Base-by-base conservation (phyloP, 2,888 invertebrate genomes). In the Drosophila falleni region DNA sequence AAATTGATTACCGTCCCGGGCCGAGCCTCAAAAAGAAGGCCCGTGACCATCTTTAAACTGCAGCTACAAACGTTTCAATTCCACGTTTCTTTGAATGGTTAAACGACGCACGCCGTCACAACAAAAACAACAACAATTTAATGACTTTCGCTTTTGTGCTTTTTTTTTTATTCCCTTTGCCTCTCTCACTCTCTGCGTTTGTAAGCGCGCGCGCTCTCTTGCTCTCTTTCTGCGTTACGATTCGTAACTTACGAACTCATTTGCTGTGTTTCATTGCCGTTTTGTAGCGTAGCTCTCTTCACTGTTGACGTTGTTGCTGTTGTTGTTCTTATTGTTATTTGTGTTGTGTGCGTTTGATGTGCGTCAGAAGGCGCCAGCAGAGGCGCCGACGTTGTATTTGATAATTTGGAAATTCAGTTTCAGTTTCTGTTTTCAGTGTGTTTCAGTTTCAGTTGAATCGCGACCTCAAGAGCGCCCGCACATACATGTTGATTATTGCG, bases 361-460 rank as follows among this genome's bases (percentile, higher is more conserved):
- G 65, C 65, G 65, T 65, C 65, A 65, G 65, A 50, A 51, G 59
- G 64, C 64, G 64, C 64, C 64, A 64, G 42, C 64, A 50, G 47
- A 15, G 33, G 4, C 16, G 63, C 15, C 15, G 15, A 19, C 58
- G 60, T 53, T 37, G 16, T 39, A 54, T 51, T 63, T 82, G 86
- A 74, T 88, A 71, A 86, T 86, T 86, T 87, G 83, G 83, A 85
- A 81, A 73, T 83, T 74, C 42, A 69, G 60, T 85, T 74, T 76
- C 76, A 56, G 75, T 77, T 80, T 79, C 56, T 69, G 77, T 77
- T 79, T 56, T 61, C 23, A 66, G 74, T 72, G 55, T 61, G 67
- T 81, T 83, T 87, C 65, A 55, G 71, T 81, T 87, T 90, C 79
- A 90, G 91, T 90, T 89, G 73, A 90, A 77, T 88, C 83, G 88